Evolutionary conservation across 2,888 invertebrate genomes (phyloP).

Genomic region (Fabriciana adippe): DNA sequence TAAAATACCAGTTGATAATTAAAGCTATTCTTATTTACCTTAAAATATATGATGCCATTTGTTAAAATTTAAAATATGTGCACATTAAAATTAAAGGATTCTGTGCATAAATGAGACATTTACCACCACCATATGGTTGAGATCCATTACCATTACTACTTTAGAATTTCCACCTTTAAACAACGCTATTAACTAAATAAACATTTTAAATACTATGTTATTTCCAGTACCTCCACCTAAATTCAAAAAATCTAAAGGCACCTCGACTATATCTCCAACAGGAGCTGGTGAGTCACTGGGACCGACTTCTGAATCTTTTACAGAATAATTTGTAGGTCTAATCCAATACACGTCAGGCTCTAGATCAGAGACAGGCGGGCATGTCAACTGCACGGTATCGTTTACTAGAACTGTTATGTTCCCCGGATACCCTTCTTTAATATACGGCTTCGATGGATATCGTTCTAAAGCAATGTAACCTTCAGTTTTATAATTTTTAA

Average conservation of each 20-base stretch:
- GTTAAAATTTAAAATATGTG: no score
- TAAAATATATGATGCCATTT: neutral
- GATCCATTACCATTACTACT: neutral
- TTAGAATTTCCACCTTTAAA: no score
- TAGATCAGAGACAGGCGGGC: slow-evolving; percentile 91
- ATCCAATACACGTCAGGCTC: slow-evolving; percentile 93
- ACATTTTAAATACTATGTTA: neutral
- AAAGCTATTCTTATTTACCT: neutral
- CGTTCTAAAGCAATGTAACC: slow-evolving; percentile 83
- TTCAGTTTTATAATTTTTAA: neutral
- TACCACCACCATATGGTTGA: neutral
- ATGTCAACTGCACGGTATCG: slow-evolving; percentile 87
- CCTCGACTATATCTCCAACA: slow-evolving; percentile 64
- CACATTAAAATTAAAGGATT: no score
- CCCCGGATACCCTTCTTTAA: slow-evolving; percentile 89
- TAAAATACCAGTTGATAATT: no score
- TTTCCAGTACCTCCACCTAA: slow-evolving; percentile 49
- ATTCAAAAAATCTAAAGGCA: slow-evolving; percentile 51
- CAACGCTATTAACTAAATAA: neutral
- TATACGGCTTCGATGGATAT: slow-evolving; percentile 91
- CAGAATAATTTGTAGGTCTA: slow-evolving; percentile 72
- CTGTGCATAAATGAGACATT: neutral
- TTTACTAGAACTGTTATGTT: slow-evolving; percentile 90
- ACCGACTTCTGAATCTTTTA: slow-evolving; percentile 66
- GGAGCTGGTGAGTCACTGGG: slow-evolving; percentile 71